These are phyloP conservation scores for Pogona vitticeps DNA, from an alignment of 2,113 vertebrate species.

Conservation along the genomic window DNA sequence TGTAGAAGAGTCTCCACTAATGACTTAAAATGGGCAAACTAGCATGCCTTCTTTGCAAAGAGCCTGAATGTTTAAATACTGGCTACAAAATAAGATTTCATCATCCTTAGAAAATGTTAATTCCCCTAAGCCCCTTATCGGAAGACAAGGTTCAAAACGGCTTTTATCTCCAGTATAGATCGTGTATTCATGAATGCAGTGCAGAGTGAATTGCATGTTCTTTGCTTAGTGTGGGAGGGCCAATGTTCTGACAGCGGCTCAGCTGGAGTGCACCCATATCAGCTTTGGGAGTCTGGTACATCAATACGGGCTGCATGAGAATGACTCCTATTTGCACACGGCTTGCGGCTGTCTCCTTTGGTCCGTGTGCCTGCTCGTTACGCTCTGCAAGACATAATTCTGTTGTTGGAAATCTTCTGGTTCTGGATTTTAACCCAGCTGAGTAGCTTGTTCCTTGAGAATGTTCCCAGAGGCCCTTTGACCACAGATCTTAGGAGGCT, in stretches of 20 bases:
- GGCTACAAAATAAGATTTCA: background rate
- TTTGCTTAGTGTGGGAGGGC: background rate
- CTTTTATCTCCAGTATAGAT: background rate
- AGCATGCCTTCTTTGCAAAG: background rate
- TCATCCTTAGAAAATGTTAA: background rate
- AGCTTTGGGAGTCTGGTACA: background rate
- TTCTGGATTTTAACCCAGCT: background rate
- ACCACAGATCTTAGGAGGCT: constrained; percentile 4
- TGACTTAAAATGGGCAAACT: background rate
- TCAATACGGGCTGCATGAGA: background rate
- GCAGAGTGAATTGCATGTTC: background rate
- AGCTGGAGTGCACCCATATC: background rate
- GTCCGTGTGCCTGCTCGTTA: background rate
- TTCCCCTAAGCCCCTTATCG: background rate
- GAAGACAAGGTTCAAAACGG: background rate
- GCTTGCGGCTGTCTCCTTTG: background rate
- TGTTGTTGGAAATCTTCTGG: background rate
- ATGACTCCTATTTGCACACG: background rate
- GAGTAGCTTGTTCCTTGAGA: background rate
- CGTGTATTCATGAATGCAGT: background rate
- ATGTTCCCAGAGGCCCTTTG: background rate
- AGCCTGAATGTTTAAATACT: background rate
- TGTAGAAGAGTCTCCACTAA: background rate
- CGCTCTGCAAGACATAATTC: background rate
- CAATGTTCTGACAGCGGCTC: background rate